A percentile compares a stretch with the other conserved stretches of the same genome.
Evolutionary conservation across 2,797 vertebrate species (phyloP).

Genomic region (Lepilemur ruficaudatus): DNA sequence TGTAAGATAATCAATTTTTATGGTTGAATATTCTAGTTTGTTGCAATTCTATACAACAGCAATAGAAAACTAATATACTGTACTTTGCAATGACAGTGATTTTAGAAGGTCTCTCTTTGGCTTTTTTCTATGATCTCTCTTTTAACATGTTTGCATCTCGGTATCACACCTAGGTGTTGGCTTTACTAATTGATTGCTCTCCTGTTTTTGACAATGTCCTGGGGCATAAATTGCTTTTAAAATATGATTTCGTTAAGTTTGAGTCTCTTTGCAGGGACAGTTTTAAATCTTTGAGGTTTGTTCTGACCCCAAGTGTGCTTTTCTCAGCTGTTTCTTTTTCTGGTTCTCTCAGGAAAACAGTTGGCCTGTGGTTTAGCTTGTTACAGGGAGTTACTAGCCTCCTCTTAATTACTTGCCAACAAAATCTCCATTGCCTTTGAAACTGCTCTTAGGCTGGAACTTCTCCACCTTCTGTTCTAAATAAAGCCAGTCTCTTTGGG

Average conservation of each 20-base stretch:
- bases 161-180: too few relatives aligned
- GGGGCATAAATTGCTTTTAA: not conserved
- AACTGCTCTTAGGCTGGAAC: not conserved
- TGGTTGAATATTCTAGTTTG: not conserved
- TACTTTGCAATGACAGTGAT: not conserved
- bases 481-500: not conserved
- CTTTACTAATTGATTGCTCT: not conserved
- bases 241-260: not conserved
- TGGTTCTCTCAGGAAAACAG: not conserved
- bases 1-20: not conserved
- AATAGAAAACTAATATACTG: not conserved
- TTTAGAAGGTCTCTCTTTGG: not conserved
- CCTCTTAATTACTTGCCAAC: not conserved
- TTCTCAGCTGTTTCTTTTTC: not conserved
- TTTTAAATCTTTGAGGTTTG: not conserved
- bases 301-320: not conserved
- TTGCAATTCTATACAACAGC: not conserved
- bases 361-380: not conserved
- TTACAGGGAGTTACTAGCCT: not conserved
- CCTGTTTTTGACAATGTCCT: not conserved
- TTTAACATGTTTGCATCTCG: not conserved
- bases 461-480: not conserved
- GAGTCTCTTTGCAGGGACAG: not conserved
- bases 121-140: not conserved
- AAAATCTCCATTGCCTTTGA: not conserved